These are phyloP conservation scores for Pachyuromys duprasi DNA, from an alignment of 2,797 vertebrate genomes.

Conservation along the genomic window DNA sequence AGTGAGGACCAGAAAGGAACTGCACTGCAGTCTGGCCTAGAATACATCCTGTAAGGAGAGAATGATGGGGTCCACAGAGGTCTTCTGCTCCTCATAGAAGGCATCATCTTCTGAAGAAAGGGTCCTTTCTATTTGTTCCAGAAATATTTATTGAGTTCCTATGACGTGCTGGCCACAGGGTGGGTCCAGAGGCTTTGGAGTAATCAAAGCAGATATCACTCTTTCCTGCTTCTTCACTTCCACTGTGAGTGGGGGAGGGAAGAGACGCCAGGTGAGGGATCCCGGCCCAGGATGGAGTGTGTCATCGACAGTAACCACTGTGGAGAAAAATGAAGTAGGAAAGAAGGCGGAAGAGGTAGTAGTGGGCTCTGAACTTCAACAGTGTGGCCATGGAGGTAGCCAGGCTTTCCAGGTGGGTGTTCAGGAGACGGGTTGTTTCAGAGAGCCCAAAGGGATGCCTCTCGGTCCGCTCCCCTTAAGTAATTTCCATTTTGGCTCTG, in stretches of 20 bases:
- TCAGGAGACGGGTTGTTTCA: neutral
- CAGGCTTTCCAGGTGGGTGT: neutral
- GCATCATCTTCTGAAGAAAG: neutral
- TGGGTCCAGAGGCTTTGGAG: neutral
- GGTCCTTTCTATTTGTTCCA: slow-evolving; percentile 3
- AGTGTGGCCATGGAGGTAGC: neutral
- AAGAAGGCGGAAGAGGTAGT: neutral
- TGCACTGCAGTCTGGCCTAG: neutral
- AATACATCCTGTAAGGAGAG: neutral
- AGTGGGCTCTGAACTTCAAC: neutral
- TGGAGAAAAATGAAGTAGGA: neutral
- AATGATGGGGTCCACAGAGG: rapidly evolving
- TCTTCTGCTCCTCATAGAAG: neutral
- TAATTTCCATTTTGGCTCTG: neutral
- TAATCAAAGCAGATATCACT: neutral
- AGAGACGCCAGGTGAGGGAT: neutral
- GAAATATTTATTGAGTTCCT: neutral
- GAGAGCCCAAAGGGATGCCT: neutral
- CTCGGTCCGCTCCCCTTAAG: neutral
- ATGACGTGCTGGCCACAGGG: neutral
- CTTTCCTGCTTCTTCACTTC: neutral
- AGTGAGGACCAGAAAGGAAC: neutral
- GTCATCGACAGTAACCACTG: neutral
- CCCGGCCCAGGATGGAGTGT: neutral
- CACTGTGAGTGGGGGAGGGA: neutral